Evolutionary conservation across 1,140 invertebrate genomes (phyloP), one percentile per base, ranked within the genome.

Genomic region (Caerostris darwini): DNA sequence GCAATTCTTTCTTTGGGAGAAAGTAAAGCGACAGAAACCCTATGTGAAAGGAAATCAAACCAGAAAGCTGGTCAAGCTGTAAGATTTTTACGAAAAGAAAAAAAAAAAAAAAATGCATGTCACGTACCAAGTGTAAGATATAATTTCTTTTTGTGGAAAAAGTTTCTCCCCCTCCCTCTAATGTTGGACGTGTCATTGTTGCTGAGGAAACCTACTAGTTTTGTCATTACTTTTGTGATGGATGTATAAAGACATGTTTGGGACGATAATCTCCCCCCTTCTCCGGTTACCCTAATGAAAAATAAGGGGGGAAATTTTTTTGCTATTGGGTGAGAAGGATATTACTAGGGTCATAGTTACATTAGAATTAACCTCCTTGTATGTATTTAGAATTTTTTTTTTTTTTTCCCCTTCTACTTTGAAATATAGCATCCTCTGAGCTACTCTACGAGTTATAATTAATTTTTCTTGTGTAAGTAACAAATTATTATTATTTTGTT

Each of bases 241-340:
- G 71, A 77, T 77, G 71, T 77, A 77, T 77, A 50, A 53, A 77
- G 71, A 77, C 71, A 77, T 77, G 71, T 77, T 77, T 77, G 2
- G 71, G 34, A 34, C 71, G 71, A 53, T 77, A 77, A 77, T 77
- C 71, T 12, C 50, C 19, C 53, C 10, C 67, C 53, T 50, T 53
- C 17, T 64, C 17, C 61, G 4, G 12, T 14, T 64, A 14, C 17
- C 7, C 1, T 5, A 64, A 64, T 64, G 7, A 5, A 17, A 64
- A 64, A 4, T 5, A 64, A 64, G 17, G 10, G 61, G 61, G 10
- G 61, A 12, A 61, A 61, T n/a, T n/a, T 34, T 34, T 34, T 34
- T 34, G 34, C 34, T 34, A 34, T 34, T 34, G 34, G 0, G 34
- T 34, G 34, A 34, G 34, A 34, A 34, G 34, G 34, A 34, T 34